Percentiles rank a stretch among this genome's conserved stretches.
Conservation (phyloP, 2,113 vertebrate species). For the Thomomys bottae region DNA sequence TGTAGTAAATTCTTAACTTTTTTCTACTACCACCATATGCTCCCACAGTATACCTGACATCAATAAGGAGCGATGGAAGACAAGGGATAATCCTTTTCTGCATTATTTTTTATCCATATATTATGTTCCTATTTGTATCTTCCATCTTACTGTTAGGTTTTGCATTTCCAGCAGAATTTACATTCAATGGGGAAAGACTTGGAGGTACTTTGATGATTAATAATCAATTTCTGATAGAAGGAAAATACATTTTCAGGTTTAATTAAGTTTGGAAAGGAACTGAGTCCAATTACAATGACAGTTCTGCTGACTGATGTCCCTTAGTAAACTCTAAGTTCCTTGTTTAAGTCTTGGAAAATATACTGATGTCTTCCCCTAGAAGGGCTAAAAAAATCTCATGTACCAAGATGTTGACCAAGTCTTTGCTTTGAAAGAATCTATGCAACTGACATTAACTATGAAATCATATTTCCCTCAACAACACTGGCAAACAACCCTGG, state of each 20-base stretch:
- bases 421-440: background rate
- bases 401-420: background rate
- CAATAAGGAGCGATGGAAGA: background rate
- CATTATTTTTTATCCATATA: background rate
- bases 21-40: background rate
- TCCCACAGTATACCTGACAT: background rate
- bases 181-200: background rate
- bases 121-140: background rate
- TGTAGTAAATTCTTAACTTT: background rate
- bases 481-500: background rate
- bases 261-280: background rate
- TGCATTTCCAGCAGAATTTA: background rate
- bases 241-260: background rate
- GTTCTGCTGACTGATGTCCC: background rate
- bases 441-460: background rate
- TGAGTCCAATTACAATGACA: background rate
- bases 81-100: background rate
- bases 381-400: background rate
- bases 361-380: background rate
- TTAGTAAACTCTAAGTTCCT: conserved; percentile 2
- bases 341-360: background rate
- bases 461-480: background rate
- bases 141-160: background rate
- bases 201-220: background rate
- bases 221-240: background rate